Base-by-base conservation (phyloP, 2,113 vertebrate species). In the Pseudorhombus dupliciocellatus region DNA sequence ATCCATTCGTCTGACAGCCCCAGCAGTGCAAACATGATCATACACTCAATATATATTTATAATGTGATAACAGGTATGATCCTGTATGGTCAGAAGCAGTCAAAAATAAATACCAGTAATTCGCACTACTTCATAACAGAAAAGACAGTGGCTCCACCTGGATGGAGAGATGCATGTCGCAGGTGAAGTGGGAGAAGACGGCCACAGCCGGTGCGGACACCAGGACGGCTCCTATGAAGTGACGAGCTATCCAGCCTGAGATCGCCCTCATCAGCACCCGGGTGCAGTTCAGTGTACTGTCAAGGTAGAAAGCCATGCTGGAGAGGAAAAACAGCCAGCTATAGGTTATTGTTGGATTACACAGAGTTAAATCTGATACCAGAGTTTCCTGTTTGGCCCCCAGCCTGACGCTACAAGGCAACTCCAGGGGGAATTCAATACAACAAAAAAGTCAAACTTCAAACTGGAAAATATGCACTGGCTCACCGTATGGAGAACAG, bases 231-330 rank as follows among this genome's bases (percentile, higher is more conserved):
- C 98, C 98, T 0, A 97, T 88, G 22, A 95, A 90, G 81, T 99
- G 98, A 20, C 97, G 96, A 0, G 95, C 94, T 21, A 98, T 85
- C 97, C 97, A 99, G 77, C 96, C 95, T 0, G 97, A 95, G 44
- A 97, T 91, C 53, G 90, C 80, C 80, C 93, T 92, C 93, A 98
- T 93, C 82, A 98, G 86, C 25, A 77, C 86, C 73, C 93, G 94
- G 0, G 96, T 98, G 77, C 96, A 98, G 5, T 85, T 78, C 88
- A 95, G 90, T 74, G 95, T 94, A 5, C 93, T 91, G 80, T 98
- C 95, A 90, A 98, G 90, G 80, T 95, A 97, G 84, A 99, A 98
- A 0, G 95, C 96, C 97, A 98, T 96, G 8, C 98, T 99, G 88
- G 1, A 24, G 16, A 60, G 15, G 44, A 48, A 34, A 53, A 25